phyloP scores from a whole-genome alignment of 2,888 invertebrate genomes.

The Fabriciana adippe region DNA sequence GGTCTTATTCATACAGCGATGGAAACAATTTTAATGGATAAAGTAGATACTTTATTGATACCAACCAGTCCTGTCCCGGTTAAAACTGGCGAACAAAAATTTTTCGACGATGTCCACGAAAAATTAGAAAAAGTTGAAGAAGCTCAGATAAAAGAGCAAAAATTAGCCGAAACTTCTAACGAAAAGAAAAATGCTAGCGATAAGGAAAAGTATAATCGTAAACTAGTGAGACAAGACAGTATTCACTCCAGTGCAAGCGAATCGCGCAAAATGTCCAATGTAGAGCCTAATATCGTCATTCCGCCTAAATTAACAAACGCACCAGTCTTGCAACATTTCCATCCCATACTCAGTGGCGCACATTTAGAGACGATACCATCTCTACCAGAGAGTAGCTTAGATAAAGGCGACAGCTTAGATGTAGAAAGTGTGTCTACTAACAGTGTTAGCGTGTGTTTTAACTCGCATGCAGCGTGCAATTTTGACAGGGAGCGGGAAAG shows the following conservation, averaged over 20 bases:
- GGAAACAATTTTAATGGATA: conserved; percentile 81
- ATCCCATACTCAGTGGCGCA: conserved; percentile 65
- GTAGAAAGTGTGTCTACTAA: conserved; percentile 63
- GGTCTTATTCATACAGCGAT: conserved; percentile 79
- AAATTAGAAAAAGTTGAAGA: conserved; percentile 66
- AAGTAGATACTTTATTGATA: conserved; percentile 70
- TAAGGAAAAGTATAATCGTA: conserved; percentile 48
- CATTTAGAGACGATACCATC: conserved; percentile 74
- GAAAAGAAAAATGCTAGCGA: conserved; percentile 25
- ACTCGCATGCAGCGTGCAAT: conserved; percentile 81
- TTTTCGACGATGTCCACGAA: conserved; percentile 69
- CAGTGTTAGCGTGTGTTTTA: conserved; percentile 78
- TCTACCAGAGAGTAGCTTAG: conserved; percentile 65
- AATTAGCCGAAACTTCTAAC: conserved; percentile 28
- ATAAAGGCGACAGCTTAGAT: conserved; percentile 63
- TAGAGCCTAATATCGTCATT: conserved; percentile 49
- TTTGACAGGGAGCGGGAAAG: conserved; percentile 71
- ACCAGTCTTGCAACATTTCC: conserved; percentile 66
- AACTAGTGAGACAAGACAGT: conserved; percentile 66
- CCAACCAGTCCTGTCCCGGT: conserved; percentile 64
- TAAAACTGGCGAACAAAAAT: conserved; percentile 56
- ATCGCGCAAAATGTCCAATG: conserved; percentile 68
- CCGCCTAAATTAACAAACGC: conserved; percentile 55
- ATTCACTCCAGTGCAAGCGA: conserved; percentile 55
- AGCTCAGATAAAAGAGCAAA: conserved; percentile 44